Base-by-base conservation (phyloP, 2,113 vertebrate genomes). In the Nothoprocta pentlandii region DNA sequence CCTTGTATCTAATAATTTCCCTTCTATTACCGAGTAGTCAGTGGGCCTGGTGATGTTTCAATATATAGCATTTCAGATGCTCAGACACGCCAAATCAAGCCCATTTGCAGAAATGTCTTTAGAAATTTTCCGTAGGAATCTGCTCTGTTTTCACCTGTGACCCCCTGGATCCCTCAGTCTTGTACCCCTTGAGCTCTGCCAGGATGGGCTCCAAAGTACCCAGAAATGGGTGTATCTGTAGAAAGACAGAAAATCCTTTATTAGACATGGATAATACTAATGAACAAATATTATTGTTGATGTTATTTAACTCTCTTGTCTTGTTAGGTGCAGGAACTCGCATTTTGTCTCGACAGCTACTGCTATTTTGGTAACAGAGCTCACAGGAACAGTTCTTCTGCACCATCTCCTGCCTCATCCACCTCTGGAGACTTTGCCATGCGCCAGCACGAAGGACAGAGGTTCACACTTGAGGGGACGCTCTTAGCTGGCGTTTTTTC, bases 401-500 rank as follows among this genome's bases (percentile, higher is more conserved):
- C 67, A 73, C 16, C 66, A 47, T 59, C 81, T 87, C 84, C 75
- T 83, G 51, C 32, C 58, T 90, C 91, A 75, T 83, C 34, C 90
- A 1, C 19, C 81, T 80, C 75, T 34, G 32, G 81, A 79, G 89
- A 80, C 22, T 94, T 42, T 46, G 32, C 66, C 75, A 58, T 47
- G 16, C 25, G 75, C 61, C 34, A 54, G 67, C 78, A 79, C 4
- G 25, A n/a, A 93, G 78, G 7, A 76, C 12, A 25, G 28, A 93
- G 67, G 87, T 61, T 77, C 87, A 84, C 51, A 82, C 80, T 92
- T 87, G 84, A 93, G 70, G 32, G 80, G 39, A 47, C 12, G 56
- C 59, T 73, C 78, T 93, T 87, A 77, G 66, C 62, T 91, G 92
- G 91, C 58, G 8, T 92, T 80, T 92, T 80, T 93, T 91, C 39